Evolutionary conservation across 2,797 vertebrate genomes (phyloP).

Genomic region (Cercopithecus neglectus): DNA sequence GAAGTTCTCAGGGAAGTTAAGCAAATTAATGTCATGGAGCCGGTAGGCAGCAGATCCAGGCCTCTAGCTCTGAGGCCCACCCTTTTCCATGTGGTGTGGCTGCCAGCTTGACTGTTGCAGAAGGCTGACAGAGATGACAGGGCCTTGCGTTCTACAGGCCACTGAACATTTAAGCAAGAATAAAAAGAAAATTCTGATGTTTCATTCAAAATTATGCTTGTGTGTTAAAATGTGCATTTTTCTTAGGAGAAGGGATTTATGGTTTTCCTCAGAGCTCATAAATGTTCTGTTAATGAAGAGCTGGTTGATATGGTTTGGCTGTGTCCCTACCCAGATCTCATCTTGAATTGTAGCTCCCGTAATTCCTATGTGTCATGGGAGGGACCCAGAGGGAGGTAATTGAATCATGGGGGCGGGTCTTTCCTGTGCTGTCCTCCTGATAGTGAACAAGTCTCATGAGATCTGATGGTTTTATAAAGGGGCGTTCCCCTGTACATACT

Average conservation of each 20-base stretch:
- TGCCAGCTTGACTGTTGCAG: neutral
- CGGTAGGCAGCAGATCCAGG: neutral
- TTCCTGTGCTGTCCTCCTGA: neutral
- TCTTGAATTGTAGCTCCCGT: neutral
- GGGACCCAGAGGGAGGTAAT: neutral
- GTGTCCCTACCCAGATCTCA: neutral
- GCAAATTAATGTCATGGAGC: neutral
- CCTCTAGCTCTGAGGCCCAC: neutral
- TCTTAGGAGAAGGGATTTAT: neutral
- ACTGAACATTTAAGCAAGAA: neutral
- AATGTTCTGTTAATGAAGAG: neutral
- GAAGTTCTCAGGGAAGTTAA: neutral
- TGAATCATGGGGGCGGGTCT: neutral
- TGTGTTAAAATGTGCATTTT: neutral
- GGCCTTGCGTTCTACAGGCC: neutral
- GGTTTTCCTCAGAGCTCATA: constrained; percentile 17
- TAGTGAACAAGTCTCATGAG: neutral
- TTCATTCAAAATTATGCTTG: neutral
- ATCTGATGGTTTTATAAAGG: neutral
- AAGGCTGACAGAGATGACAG: neutral
- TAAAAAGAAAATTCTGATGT: neutral
- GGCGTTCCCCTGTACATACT: neutral
- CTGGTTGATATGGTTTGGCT: neutral
- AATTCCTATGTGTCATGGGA: neutral
- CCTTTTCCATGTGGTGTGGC: neutral